These are phyloP conservation scores for Protodeltote pygarga DNA, from an alignment of 2,888 invertebrate species.

Conservation along the genomic window DNA sequence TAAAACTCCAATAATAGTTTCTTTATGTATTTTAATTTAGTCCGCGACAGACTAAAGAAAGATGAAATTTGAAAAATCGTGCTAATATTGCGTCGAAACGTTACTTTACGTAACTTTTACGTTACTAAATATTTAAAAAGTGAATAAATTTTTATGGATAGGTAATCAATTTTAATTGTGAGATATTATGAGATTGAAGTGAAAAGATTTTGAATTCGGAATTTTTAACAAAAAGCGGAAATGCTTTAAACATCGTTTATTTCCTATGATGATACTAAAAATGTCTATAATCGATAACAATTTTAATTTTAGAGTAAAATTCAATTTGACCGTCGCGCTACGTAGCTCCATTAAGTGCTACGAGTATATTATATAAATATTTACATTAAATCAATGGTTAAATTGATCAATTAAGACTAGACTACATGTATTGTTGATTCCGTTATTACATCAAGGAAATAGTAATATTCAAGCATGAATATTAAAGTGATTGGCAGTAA, in stretches of 20 bases:
- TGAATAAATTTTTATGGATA: slow-evolving; percentile 17
- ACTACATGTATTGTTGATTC: slow-evolving; percentile 3
- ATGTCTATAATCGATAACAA: too few species aligned
- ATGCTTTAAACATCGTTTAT: too few species aligned
- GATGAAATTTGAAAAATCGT: slow-evolving; percentile 12
- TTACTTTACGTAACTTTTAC: too few species aligned
- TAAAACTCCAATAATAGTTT: slow-evolving; percentile 47
- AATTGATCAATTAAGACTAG: slow-evolving; percentile 33
- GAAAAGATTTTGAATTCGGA: too few species aligned
- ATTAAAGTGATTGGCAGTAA: slow-evolving; percentile 35
- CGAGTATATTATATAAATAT: too few species aligned
- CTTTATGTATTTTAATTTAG: slow-evolving; percentile 43
- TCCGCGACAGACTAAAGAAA: slow-evolving; percentile 14
- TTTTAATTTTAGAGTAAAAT: too few species aligned
- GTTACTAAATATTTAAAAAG: slow-evolving; percentile 22
- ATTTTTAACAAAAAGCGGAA: too few species aligned
- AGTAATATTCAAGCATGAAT: slow-evolving; percentile 14
- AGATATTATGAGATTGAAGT: not conserved
- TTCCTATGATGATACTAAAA: too few species aligned
- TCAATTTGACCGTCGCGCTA: too few species aligned
- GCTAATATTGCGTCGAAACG: slow-evolving; percentile 23
- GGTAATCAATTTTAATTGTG: slow-evolving; percentile 1
- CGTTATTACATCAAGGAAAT: slow-evolving; percentile 30
- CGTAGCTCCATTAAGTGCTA: too few species aligned
- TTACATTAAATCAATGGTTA: too few species aligned